Base-by-base conservation (phyloP, 2,888 invertebrate species). In the Plutella xylostella region DNA sequence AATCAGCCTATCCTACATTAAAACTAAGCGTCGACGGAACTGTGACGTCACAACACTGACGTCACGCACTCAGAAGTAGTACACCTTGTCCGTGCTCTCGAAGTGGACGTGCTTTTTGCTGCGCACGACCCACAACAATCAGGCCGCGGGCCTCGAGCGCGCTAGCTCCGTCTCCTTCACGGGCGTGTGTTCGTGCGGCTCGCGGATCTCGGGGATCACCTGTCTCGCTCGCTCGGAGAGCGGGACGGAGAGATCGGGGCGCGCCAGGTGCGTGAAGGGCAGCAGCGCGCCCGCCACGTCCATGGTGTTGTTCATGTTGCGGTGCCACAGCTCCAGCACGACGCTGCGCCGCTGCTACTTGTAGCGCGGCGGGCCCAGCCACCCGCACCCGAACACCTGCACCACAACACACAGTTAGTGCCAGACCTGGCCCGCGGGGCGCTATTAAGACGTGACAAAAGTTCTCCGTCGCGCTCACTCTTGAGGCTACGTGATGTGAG, bases 381-480 rank as follows among this genome's bases (percentile, higher is more conserved):
- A 89, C 40, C 89, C 88, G 68, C 90, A 90, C 42, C 89, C 89
- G 79, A 90, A 87, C 61, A 90, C 78, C 80, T 91, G 86, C 1
- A 21, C 3, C 19, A 37, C 28, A n/a, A n/a, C n/a, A n/a, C n/a
- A n/a, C n/a, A n/a, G n/a, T n/a, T n/a, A n/a, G n/a, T n/a, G n/a
- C n/a, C n/a, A n/a, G n/a, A n/a, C n/a, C n/a, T n/a, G n/a, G n/a
- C n/a, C n/a, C n/a, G n/a, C n/a, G n/a, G n/a, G n/a, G n/a, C n/a
- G n/a, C n/a, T n/a, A n/a, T n/a, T n/a, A n/a, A n/a, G n/a, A n/a
- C n/a, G n/a, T n/a, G n/a, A n/a, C n/a, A n/a, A n/a, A n/a, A n/a
- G n/a, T n/a, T n/a, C n/a, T n/a, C n/a, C n/a, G n/a, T n/a, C n/a
- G n/a, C n/a, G n/a, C n/a, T n/a, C n/a, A n/a, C n/a, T n/a, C n/a